Percentiles rank a stretch among this genome's conserved stretches.
phyloP scores from a whole-genome alignment of 2,113 vertebrate genomes.

The Hipposideros armiger region DNA sequence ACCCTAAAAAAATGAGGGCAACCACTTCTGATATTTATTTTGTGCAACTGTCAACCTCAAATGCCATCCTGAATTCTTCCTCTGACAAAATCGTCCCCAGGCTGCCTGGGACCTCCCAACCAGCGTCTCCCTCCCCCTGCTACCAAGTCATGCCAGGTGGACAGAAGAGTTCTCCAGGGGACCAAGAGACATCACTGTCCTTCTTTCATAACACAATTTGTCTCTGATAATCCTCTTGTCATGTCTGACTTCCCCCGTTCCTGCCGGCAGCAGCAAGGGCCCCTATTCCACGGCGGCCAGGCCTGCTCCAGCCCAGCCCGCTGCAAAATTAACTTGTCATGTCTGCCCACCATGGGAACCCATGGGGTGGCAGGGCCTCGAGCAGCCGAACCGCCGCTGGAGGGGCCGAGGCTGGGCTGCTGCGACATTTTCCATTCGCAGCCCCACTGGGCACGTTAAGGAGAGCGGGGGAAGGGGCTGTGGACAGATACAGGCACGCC shows the following conservation, averaged over 20 bases:
- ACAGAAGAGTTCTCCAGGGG: not conserved
- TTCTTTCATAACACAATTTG: not conserved
- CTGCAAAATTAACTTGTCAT: slow-evolving; percentile 82
- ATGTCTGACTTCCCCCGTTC: not conserved
- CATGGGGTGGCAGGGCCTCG: slow-evolving; percentile 61
- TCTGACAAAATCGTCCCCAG: not conserved
- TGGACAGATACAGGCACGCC: not conserved
- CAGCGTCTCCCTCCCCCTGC: not conserved
- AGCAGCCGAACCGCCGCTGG: slow-evolving; percentile 28
- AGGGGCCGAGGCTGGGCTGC: not conserved
- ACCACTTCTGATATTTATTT: not conserved
- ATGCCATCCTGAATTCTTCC: not conserved
- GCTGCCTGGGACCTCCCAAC: not conserved
- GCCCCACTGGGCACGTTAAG: slow-evolving; percentile 43
- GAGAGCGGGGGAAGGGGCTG: not conserved
- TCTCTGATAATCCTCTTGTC: slow-evolving; percentile 48
- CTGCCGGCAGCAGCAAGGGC: not conserved
- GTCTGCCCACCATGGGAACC: slow-evolving; percentile 56
- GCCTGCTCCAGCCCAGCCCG: slow-evolving; percentile 41
- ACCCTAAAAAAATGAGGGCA: not conserved
- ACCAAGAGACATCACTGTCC: not conserved
- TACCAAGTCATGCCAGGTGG: not conserved
- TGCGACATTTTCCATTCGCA: not conserved
- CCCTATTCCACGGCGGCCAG: slow-evolving; percentile 62
- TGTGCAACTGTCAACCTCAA: not conserved